Percentiles rank a stretch among this genome's conserved stretches.
phyloP scores from a whole-genome alignment of 2,888 invertebrate species.

The Catocala sponsa region DNA sequence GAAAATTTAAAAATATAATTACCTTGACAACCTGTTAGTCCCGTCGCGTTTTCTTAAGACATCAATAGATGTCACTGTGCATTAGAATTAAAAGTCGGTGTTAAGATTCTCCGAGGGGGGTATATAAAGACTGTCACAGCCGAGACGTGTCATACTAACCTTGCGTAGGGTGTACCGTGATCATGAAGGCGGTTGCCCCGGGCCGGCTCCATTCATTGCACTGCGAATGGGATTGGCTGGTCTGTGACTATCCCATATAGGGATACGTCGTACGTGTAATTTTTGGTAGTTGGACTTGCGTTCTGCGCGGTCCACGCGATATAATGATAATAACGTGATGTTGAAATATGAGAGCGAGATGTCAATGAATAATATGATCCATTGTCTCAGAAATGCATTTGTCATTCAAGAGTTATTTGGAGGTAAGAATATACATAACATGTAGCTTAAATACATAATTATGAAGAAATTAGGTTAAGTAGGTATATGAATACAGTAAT shows the following conservation, averaged over 20 bases:
- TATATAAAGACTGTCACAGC: conserved; percentile 56
- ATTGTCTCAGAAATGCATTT: no score
- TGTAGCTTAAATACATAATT: no score
- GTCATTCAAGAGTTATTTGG: no score
- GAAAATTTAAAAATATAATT: background rate
- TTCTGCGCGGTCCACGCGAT: conserved; percentile 86
- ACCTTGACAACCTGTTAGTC: conserved; percentile 28
- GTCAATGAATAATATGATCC: no score
- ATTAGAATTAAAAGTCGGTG: conserved; percentile 65
- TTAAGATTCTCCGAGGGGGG: conserved; percentile 54
- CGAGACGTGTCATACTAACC: conserved; percentile 87
- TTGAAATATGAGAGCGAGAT: no score
- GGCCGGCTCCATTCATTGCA: conserved; percentile 91
- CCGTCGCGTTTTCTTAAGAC: conserved; percentile 17
- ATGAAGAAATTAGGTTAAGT: no score
- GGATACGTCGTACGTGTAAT: conserved; percentile 89
- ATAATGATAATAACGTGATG: background rate
- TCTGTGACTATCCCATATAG: conserved; percentile 87
- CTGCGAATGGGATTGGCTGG: conserved; percentile 87
- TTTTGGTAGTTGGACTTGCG: conserved; percentile 90
- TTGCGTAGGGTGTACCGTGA: conserved; percentile 92
- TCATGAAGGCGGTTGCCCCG: conserved; percentile 90
- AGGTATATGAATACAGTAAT: no score
- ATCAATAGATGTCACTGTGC: conserved; percentile 75
- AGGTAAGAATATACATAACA: no score